Conservation (phyloP, 2,888 invertebrate genomes). For the Tipula confusa region DNA sequence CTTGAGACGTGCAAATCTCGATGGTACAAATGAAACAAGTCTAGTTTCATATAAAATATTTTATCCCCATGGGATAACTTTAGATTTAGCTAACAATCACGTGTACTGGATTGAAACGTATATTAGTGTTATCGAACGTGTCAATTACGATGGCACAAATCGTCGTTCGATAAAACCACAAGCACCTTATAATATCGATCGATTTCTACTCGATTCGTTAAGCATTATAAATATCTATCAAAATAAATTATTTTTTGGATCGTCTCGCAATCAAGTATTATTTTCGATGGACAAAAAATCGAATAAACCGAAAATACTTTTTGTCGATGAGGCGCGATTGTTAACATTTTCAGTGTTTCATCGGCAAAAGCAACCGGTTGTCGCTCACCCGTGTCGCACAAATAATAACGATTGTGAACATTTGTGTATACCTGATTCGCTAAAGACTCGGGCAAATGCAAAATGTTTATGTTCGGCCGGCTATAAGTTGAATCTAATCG, state of each 20-base stretch:
- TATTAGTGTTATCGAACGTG: slow-evolving; percentile 71
- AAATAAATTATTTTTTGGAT: slow-evolving; percentile 67
- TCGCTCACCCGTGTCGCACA: slow-evolving; percentile 63
- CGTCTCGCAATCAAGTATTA: slow-evolving; percentile 64
- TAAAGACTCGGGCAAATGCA: slow-evolving; percentile 53
- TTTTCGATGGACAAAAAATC: slow-evolving; percentile 58
- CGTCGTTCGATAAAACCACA: not conserved
- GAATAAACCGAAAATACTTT: slow-evolving; percentile 50
- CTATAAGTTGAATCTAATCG: slow-evolving; percentile 55
- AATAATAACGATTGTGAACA: slow-evolving; percentile 70
- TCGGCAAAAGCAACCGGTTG: slow-evolving; percentile 70
- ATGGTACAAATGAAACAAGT: slow-evolving; percentile 58
- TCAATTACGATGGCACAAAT: slow-evolving; percentile 69
- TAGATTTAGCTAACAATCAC: slow-evolving; percentile 65
- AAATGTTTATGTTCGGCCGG: slow-evolving; percentile 72
- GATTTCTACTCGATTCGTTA: slow-evolving; percentile 49
- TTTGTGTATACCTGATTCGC: slow-evolving; percentile 67
- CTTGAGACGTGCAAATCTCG: slow-evolving; percentile 61
- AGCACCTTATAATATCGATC: slow-evolving; percentile 31
- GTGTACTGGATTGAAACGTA: slow-evolving; percentile 80
- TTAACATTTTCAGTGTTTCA: slow-evolving; percentile 69
- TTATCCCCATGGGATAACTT: slow-evolving; percentile 68
- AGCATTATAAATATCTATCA: slow-evolving; percentile 71
- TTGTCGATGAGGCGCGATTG: slow-evolving; percentile 57
- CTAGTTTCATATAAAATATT: slow-evolving; percentile 67